phyloP scores from a whole-genome alignment of 2,888 invertebrate genomes.

The Patella pellucida region DNA sequence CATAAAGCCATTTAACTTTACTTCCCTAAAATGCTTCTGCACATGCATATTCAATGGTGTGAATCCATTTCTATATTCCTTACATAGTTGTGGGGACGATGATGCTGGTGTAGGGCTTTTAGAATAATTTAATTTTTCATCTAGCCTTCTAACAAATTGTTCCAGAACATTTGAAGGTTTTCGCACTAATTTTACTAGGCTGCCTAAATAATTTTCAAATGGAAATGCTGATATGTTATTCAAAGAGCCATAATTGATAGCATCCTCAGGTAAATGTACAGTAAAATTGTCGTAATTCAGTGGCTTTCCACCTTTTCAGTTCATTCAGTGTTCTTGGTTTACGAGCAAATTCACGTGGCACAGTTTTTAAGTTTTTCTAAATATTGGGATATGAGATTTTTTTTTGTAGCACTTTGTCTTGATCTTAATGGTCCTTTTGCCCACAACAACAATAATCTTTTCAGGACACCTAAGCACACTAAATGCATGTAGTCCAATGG shows the following conservation, averaged over 20 bases:
- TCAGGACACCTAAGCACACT: neutral
- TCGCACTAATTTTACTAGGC: constrained; percentile 8
- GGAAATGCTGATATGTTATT: constrained; percentile 17
- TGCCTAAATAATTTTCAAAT: constrained; percentile 15
- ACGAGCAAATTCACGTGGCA: constrained; percentile 12
- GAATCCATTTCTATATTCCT: too few species aligned
- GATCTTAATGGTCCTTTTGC: neutral
- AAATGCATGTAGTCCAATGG: constrained; percentile 6
- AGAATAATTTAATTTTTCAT: neutral
- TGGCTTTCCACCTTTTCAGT: constrained; percentile 13
- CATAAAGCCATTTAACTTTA: too few species aligned
- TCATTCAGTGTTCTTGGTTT: constrained; percentile 12
- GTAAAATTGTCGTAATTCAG: constrained; percentile 15
- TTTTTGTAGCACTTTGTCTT: neutral
- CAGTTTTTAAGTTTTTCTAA: neutral
- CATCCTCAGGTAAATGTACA: constrained; percentile 13
- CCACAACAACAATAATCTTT: neutral
- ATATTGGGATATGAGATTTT: neutral
- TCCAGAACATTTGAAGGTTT: constrained; percentile 1
- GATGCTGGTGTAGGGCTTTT: too few species aligned
- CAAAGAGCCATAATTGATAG: neutral
- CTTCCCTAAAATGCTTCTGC: too few species aligned
- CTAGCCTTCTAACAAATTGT: constrained; percentile 9
- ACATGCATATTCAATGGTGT: too few species aligned
- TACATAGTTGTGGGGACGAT: too few species aligned